Conservation (phyloP, 1,140 invertebrate species). For the Atopsyche davidsoni region DNA sequence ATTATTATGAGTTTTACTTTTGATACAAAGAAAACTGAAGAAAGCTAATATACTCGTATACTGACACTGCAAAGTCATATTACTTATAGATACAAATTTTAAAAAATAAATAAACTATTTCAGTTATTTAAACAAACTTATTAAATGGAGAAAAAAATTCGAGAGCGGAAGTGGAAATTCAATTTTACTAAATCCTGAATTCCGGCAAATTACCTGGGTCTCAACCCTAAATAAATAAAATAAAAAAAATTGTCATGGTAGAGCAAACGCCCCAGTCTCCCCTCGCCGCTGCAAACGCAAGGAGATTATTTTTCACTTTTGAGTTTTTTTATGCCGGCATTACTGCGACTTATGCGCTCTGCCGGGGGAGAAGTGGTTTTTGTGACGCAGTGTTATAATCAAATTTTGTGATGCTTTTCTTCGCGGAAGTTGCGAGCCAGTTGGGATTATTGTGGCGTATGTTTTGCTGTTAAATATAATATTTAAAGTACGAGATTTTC, state of each 20-base stretch:
- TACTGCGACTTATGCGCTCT: constrained; percentile 17
- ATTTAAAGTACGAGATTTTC: no score
- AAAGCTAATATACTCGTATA: no score
- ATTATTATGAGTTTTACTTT: no score
- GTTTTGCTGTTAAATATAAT: no score
- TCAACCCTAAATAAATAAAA: constrained; percentile 19
- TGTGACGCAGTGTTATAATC: constrained; percentile 22
- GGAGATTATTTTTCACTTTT: constrained; percentile 30
- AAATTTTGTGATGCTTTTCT: constrained; percentile 15
- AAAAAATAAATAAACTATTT: no score
- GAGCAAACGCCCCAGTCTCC: constrained; percentile 2
- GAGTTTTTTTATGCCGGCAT: constrained; percentile 25
- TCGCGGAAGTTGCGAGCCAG: no score
- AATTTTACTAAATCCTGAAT: constrained; percentile 28
- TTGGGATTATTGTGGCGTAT: no score
- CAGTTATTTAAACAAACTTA: no score
- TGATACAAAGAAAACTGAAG: no score
- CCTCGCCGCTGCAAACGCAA: constrained; percentile 11
- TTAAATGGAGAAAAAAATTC: no score
- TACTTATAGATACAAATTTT: no score
- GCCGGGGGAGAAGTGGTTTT: constrained; percentile 3
- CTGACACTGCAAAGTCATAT: no score
- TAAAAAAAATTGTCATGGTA: constrained; percentile 28
- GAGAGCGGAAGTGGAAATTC: constrained; percentile 20
- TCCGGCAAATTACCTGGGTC: constrained; percentile 18